Conservation (phyloP, 2,888 invertebrate species). For the Synanthedon formicaeformis region DNA sequence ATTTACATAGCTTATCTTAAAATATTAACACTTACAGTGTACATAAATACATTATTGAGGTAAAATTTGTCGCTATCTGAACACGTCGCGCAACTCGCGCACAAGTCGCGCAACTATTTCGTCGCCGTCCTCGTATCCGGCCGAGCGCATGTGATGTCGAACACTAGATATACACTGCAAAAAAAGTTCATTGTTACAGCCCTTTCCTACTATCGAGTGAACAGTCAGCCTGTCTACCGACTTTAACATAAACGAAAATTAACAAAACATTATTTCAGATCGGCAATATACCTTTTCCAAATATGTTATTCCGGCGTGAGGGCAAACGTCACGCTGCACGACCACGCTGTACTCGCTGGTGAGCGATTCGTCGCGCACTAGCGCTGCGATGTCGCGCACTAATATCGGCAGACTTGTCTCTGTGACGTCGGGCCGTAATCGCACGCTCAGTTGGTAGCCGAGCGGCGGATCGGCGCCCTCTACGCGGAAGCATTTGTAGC, state of each 20-base stretch:
- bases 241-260: no score
- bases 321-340: conserved; percentile 56
- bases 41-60: no score
- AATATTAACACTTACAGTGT: no score
- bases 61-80: conserved; percentile 26
- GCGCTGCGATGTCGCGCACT: conserved; percentile 35
- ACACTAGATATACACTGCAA: conserved; percentile 69
- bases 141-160: conserved; percentile 59
- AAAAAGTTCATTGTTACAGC: no score
- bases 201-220: no score
- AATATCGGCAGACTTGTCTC: conserved; percentile 32
- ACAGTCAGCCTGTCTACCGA: no score
- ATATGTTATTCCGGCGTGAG: conserved; percentile 59
- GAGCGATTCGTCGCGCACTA: conserved; percentile 21
- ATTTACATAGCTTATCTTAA: no score
- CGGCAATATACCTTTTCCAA: conserved; percentile 72
- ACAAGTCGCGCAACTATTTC: conserved; percentile 26
- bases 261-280: no score
- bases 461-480: conserved; percentile 36
- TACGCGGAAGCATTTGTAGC: conserved; percentile 71
- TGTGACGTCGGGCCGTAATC: conserved; percentile 48
- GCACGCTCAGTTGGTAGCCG: conserved; percentile 66
- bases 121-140: conserved; percentile 43
- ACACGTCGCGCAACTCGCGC: conserved; percentile 37
- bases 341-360: conserved; percentile 35